phyloP scores from a whole-genome alignment of 1,140 invertebrate species.

The Conus ventricosus region DNA sequence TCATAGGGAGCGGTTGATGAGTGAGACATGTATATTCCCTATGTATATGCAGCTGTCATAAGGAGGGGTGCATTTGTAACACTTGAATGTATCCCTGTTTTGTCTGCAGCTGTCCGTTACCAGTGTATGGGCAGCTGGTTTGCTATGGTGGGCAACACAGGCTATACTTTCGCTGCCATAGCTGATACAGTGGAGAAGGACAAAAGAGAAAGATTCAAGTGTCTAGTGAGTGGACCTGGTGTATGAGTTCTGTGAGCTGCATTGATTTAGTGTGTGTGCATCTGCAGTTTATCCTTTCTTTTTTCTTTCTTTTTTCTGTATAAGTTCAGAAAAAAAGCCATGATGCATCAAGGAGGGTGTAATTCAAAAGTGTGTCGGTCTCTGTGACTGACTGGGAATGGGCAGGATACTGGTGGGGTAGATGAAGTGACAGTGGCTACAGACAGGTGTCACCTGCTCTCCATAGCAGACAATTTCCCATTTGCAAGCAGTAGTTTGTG shows the following conservation, averaged over 20 bases:
- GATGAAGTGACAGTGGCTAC: too few relatives aligned
- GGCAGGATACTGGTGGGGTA: too few relatives aligned
- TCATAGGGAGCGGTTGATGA: too few relatives aligned
- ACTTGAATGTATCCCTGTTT: too few relatives aligned
- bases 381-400: too few relatives aligned
- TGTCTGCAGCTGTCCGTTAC: conserved; percentile 65
- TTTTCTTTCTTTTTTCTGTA: background rate
- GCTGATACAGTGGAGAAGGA: conserved; percentile 77
- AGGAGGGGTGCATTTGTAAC: too few relatives aligned
- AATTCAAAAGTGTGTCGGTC: too few relatives aligned
- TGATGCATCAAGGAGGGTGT: background rate
- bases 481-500: too few relatives aligned
- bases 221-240: conserved; percentile 64
- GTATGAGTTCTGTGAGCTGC: background rate
- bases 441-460: too few relatives aligned
- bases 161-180: conserved; percentile 76
- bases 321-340: background rate
- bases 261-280: background rate
- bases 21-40: too few relatives aligned
- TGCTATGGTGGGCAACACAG: conserved; percentile 55
- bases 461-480: too few relatives aligned
- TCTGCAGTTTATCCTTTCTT: background rate
- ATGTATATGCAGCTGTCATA: too few relatives aligned
- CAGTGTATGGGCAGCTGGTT: conserved; percentile 73
- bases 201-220: conserved; percentile 68